Conservation (phyloP, 2,113 vertebrate genomes). For the Picathartes gymnocephalus region DNA sequence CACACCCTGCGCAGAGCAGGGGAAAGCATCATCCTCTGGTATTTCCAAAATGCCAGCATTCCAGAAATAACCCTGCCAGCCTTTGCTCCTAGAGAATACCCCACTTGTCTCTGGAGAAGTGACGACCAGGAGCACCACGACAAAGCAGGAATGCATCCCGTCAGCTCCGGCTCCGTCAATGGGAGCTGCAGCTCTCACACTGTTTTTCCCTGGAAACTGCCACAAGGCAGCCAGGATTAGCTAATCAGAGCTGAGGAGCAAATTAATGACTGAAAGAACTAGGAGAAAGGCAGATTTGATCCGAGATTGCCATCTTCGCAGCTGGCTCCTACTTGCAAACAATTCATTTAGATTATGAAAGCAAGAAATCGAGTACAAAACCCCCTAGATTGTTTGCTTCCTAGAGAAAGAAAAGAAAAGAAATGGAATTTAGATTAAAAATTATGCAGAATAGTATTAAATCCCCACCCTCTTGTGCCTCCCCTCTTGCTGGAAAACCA, state of each 20-base stretch:
- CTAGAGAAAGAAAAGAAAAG: slow-evolving; percentile 55
- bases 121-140: neutral
- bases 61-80: slow-evolving; percentile 23
- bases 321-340: slow-evolving; percentile 69
- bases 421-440: slow-evolving; percentile 66
- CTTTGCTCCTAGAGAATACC: neutral
- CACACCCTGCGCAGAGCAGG: neutral
- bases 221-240: slow-evolving; percentile 25
- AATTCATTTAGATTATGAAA: slow-evolving; percentile 70
- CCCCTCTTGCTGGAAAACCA: slow-evolving; percentile 25
- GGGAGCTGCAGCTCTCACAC: neutral
- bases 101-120: neutral
- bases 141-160: neutral
- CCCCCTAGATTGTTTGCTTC: slow-evolving; percentile 63
- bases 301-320: slow-evolving; percentile 27
- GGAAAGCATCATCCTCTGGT: neutral
- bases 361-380: slow-evolving; percentile 60
- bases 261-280: slow-evolving; percentile 32
- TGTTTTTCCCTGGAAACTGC: neutral
- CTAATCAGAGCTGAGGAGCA: slow-evolving; percentile 34
- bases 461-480: slow-evolving; percentile 41
- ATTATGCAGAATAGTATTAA: slow-evolving; percentile 58
- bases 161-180: neutral
- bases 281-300: slow-evolving; percentile 32
- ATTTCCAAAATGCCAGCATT: slow-evolving; percentile 45